Percentiles rank a stretch among this genome's conserved stretches.
These are phyloP conservation scores for Ataeniobius toweri DNA, from an alignment of 2,797 vertebrate species.

Conservation along the genomic window DNA sequence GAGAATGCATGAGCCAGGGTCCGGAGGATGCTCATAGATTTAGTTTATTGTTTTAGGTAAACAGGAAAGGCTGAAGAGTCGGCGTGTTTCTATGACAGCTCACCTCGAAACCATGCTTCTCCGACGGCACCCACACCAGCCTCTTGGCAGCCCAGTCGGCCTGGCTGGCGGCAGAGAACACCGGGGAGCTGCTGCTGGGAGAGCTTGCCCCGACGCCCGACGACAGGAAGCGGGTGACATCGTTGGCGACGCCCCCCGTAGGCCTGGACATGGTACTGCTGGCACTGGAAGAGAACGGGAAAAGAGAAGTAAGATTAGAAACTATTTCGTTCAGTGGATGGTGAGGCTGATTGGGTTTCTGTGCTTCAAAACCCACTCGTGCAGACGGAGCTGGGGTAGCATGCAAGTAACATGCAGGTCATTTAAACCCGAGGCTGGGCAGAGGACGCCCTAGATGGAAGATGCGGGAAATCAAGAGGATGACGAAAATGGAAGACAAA, in stretches of 20 bases:
- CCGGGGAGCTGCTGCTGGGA: slow-evolving; percentile 56
- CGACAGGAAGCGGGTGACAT: slow-evolving; percentile 83
- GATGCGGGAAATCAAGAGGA: slow-evolving; percentile 62
- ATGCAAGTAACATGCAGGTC: slow-evolving; percentile 46
- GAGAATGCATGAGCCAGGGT: not conserved
- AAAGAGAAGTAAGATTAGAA: not conserved
- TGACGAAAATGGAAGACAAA: slow-evolving; percentile 50
- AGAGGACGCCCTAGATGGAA: slow-evolving; percentile 71
- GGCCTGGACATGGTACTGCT: slow-evolving; percentile 79
- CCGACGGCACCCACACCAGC: slow-evolving; percentile 92
- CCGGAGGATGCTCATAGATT: not conserved
- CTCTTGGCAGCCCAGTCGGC: slow-evolving; percentile 93
- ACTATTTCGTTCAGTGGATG: not conserved
- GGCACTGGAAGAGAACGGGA: slow-evolving; percentile 59
- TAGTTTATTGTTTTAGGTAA: not conserved
- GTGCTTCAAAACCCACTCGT: slow-evolving; percentile 29
- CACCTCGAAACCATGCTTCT: slow-evolving; percentile 92
- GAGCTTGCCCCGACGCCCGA: slow-evolving; percentile 75
- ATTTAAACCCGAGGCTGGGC: slow-evolving; percentile 35
- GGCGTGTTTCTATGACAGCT: slow-evolving; percentile 26
- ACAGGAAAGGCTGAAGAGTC: not conserved
- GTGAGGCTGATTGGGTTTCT: slow-evolving; percentile 57
- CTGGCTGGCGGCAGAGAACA: slow-evolving; percentile 82
- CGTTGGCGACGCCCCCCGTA: slow-evolving; percentile 76
- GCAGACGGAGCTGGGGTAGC: slow-evolving; percentile 38